A percentile compares a stretch with the other conserved stretches of the same genome.
phyloP scores from a whole-genome alignment of 2,113 vertebrate genomes.

The Xyrauchen texanus region DNA sequence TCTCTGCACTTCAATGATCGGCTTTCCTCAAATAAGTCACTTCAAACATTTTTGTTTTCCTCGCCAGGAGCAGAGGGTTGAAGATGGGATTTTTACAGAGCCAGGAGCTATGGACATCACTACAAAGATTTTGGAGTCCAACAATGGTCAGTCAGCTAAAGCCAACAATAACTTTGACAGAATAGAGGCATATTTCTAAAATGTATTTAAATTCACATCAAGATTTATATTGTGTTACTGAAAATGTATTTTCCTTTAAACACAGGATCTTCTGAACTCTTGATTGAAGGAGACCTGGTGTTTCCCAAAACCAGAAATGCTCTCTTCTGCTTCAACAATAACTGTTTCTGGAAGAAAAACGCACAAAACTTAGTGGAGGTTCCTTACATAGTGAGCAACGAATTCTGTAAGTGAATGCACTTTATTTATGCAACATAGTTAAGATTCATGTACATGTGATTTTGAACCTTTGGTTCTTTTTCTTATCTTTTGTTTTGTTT shows the following conservation, averaged over 20 bases:
- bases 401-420: constrained; percentile 44
- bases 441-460: not conserved
- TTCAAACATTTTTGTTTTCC: not conserved
- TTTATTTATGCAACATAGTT: not conserved
- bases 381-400: constrained; percentile 40
- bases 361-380: constrained; percentile 47
- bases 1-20: not conserved
- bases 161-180: too few species aligned
- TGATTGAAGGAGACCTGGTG: constrained; percentile 50
- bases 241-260: not conserved
- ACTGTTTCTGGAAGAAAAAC: constrained; percentile 55
- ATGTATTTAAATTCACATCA: not conserved
- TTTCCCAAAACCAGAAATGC: constrained; percentile 52
- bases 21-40: not conserved
- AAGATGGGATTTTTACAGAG: not conserved
- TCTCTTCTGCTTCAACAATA: constrained; percentile 41
- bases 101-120: constrained; percentile 41
- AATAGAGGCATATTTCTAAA: too few species aligned
- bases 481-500: not conserved
- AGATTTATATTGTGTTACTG: not conserved
- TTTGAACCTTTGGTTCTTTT: not conserved
- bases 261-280: constrained; percentile 29
- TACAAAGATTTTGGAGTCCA: constrained; percentile 40
- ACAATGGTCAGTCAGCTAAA: constrained; percentile 41
- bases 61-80: not conserved